Percentiles rank a stretch among this genome's conserved stretches.
Conservation (phyloP, 2,113 vertebrate species). For the Cyanistes caeruleus region DNA sequence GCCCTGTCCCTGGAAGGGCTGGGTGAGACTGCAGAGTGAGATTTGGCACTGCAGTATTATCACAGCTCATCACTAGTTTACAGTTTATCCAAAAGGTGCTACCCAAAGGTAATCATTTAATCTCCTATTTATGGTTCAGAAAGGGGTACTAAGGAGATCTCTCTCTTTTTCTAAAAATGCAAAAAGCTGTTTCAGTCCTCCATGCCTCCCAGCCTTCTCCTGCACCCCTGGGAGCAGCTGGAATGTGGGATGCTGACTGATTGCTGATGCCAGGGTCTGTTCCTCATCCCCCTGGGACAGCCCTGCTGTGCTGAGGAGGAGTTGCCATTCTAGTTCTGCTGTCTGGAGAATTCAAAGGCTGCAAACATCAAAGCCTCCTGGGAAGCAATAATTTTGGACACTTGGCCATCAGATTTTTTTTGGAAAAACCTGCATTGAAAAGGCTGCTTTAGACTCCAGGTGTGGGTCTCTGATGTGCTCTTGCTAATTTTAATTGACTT, state of each 20-base stretch:
- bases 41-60: neutral
- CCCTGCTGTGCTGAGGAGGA: neutral
- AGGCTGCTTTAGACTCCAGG: neutral
- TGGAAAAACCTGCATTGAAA: neutral
- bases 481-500: neutral
- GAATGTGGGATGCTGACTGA: neutral
- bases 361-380: neutral
- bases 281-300: neutral
- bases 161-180: neutral
- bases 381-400: neutral
- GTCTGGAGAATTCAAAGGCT: neutral
- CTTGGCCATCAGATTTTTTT: neutral
- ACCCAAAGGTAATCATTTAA: neutral
- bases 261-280: rapidly evolving
- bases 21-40: rapidly evolving
- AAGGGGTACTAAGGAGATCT: neutral
- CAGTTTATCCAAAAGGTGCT: rapidly evolving
- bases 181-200: neutral
- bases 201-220: neutral
- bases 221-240: neutral
- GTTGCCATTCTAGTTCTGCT: rapidly evolving
- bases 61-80: neutral
- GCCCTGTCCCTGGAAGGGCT: neutral
- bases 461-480: neutral
- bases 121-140: neutral